Percentiles rank a stretch among this genome's conserved stretches.
Evolutionary conservation across 2,888 invertebrate species (phyloP).

Genomic region (Cerastoderma edule): DNA sequence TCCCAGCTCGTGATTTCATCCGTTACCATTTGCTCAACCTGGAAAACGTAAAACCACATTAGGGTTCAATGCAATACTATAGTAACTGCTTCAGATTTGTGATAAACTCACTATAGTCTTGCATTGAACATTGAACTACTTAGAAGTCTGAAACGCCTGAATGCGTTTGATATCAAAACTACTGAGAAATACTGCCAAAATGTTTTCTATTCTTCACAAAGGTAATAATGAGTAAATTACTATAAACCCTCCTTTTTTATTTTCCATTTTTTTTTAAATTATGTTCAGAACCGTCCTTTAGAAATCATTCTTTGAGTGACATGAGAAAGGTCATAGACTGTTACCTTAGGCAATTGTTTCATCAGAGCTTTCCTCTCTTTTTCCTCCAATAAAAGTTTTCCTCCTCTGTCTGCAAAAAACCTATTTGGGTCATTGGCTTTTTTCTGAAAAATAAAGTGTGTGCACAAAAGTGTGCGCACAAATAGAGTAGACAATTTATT

Average conservation of each 20-base stretch:
- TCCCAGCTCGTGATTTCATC: slow-evolving; percentile 80
- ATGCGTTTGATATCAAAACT: too few relatives aligned
- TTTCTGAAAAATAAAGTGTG: slow-evolving; percentile 72
- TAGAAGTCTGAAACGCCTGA: too few relatives aligned
- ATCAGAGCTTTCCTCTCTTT: slow-evolving; percentile 92
- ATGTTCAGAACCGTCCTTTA: too few relatives aligned
- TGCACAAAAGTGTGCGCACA: too few relatives aligned
- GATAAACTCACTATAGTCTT: background rate
- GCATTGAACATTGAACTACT: too few relatives aligned
- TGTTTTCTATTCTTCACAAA: too few relatives aligned
- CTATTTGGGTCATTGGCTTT: slow-evolving; percentile 91
- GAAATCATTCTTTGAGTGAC: background rate
- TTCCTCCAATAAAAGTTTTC: slow-evolving; percentile 93
- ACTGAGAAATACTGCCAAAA: background rate
- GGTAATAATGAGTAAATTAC: too few relatives aligned
- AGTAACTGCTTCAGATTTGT: too few relatives aligned
- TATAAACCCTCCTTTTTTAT: too few relatives aligned
- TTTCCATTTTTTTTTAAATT: too few relatives aligned
- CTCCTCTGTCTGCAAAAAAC: slow-evolving; percentile 94
- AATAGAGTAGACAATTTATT: too few relatives aligned
- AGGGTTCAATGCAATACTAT: background rate
- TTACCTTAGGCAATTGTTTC: slow-evolving; percentile 84
- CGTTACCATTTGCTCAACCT: slow-evolving; percentile 81
- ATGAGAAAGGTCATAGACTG: background rate
- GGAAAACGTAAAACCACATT: background rate